Evolutionary conservation across 2,797 vertebrate species (phyloP), one percentile per base, ranked within the genome.

Genomic region (Cossypha niveicapilla): DNA sequence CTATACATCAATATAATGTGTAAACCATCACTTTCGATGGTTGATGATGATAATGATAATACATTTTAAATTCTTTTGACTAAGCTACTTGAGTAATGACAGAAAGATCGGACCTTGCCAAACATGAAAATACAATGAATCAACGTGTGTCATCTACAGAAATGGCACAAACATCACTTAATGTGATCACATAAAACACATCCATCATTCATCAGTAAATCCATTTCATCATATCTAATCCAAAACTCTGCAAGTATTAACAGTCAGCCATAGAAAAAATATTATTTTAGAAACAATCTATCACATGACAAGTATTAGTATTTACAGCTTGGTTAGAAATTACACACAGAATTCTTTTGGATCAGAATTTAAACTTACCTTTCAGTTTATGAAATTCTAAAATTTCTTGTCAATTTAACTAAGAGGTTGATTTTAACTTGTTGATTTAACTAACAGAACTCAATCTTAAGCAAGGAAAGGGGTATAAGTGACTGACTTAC

Each of bases 111-210:
- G 92, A 94, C 93, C 96, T 94, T 88, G 93, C 60, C 71, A 93
- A 94, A 93, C 86, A 88, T 18, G 73, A 93, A 94, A 94, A 92
- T 66, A 92, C 45, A 81, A 93, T 95, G 77, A 90, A 95, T 96
- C 91, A 96, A 90, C 54, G 73, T 71, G 68, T 85, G 85, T 94
- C 95, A 90, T 70, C 80, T 76, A 90, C 68, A 79, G 74, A 92
- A 84, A 86, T 27, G 77, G 58, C 77, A 93, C 44, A 82, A 94
- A 87, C 35, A 23, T 93, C 96, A 96, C 89, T 88, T 94, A 87
- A 94, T 50, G 66, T 86, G 88, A 96, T 94, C 91, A 96, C 88
- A 88, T 91, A 58, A 90, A 96, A 89, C 53, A 90, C 22, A 95
- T 88, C 73, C 75, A 95, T 91, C 86, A 94, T 73, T 93, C 91